Evolutionary conservation across 2,113 vertebrate genomes (phyloP), one percentile per base, ranked within the genome.

Genomic region (Thymallus thymallus): DNA sequence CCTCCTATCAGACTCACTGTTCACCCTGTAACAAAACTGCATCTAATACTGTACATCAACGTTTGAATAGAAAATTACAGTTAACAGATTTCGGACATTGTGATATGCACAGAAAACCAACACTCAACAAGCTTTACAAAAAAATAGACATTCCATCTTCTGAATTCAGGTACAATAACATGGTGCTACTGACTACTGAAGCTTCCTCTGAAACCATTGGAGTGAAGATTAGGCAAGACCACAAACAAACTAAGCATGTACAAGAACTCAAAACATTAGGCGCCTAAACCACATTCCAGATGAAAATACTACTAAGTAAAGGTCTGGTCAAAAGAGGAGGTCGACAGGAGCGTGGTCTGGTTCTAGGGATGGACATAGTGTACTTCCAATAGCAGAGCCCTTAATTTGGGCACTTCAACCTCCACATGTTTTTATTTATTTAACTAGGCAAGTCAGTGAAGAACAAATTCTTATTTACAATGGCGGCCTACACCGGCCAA

Each of bases 281-380:
- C 92, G 93, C 93, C 91, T 91, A 93, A 92, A 86, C 92, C 91
- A 92, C 92, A 94, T 93, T 94, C 78, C 48, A 80, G 72, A 82
- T 73, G 29, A 24, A 65, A 78, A 84, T 82, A 70, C 71, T n/a
- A 75, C 73, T 32, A 26, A 63, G 12, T 71, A 75, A 16, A 73
- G 62, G 63, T 69, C 65, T 48, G 6, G 6, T 4, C 51, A 48
- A 75, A 68, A 69, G 66, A 62, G 66, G 55, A 30, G 66, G 56
- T 4, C n/a, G 16, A 58, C 29, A 10, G 32, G 26, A 55, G 48
- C 6, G n/a, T 48, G 26, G n/a, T 75, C 20, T 60, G 69, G 26
- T 23, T 58, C 10, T 13, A 6, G 69, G 58, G n/a, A 61, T 23
- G 56, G 32, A 35, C 22, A 60, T 35, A 60, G 7, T 29, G 26